These are phyloP conservation scores for Dryoscopus gambensis DNA, from an alignment of 2,113 vertebrate genomes.

Conservation along the genomic window DNA sequence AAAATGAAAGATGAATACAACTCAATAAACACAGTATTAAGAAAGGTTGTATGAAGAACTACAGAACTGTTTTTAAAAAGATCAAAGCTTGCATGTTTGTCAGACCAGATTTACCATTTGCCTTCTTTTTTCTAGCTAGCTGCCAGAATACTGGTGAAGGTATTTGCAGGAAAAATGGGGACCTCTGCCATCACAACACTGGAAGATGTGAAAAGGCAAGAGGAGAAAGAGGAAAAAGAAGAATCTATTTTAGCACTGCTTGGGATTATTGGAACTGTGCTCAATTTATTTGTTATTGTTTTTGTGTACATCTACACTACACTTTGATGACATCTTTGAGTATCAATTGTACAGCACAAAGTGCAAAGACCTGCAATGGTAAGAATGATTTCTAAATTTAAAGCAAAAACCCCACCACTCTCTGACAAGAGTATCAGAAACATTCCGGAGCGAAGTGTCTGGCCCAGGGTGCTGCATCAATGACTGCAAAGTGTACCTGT, in stretches of 20 bases:
- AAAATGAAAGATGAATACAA: neutral
- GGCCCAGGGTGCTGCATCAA: neutral
- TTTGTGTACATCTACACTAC: slow-evolving; percentile 91
- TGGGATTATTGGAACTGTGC: slow-evolving; percentile 86
- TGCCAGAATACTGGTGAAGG: slow-evolving; percentile 74
- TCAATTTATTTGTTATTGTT: slow-evolving; percentile 88
- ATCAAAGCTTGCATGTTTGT: neutral
- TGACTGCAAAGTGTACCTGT: neutral
- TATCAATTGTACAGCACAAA: neutral
- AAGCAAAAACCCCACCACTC: neutral
- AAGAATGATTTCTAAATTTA: slow-evolving; percentile 42
- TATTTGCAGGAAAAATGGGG: slow-evolving; percentile 80
- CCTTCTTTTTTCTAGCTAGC: slow-evolving; percentile 76
- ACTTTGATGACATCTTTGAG: slow-evolving; percentile 71
- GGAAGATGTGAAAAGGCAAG: slow-evolving; percentile 82
- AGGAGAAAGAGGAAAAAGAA: slow-evolving; percentile 89
- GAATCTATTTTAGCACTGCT: slow-evolving; percentile 87
- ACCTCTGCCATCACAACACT: slow-evolving; percentile 81
- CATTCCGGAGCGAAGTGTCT: slow-evolving; percentile 59
- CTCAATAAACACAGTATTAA: neutral
- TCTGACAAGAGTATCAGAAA: slow-evolving; percentile 28
- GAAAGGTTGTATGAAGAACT: neutral
- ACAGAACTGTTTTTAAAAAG: neutral
- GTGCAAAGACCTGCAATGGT: neutral
- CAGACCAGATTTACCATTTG: slow-evolving; percentile 42